A percentile compares a stretch with the other conserved stretches of the same genome.
These are phyloP conservation scores for Chaetogeoica ovagalla DNA, from an alignment of 2,888 invertebrate genomes.

Conservation along the genomic window DNA sequence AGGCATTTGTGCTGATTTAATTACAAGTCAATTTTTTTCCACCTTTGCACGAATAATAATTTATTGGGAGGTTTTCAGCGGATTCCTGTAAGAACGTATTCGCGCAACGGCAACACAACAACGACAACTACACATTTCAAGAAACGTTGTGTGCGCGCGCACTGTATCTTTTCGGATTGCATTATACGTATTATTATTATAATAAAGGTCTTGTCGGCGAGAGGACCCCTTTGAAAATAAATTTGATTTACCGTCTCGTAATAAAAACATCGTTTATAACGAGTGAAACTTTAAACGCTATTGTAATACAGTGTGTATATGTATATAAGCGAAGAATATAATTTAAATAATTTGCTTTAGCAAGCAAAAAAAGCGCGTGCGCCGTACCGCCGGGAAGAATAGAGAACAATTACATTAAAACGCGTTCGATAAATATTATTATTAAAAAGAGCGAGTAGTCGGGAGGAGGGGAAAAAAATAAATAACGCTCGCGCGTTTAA, in stretches of 20 bases:
- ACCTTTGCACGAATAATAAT: too few relatives aligned
- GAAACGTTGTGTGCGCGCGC: not conserved
- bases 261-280: slow-evolving; percentile 37
- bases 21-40: too few relatives aligned
- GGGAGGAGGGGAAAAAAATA: not conserved
- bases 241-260: slow-evolving; percentile 45
- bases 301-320: not conserved
- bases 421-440: slow-evolving; percentile 25
- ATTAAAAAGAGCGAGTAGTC: not conserved
- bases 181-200: not conserved
- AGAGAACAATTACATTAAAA: slow-evolving; percentile 25
- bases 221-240: slow-evolving; percentile 25
- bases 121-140: too few relatives aligned
- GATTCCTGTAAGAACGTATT: too few relatives aligned
- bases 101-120: too few relatives aligned
- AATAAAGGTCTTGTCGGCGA: not conserved
- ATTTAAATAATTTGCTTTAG: slow-evolving; percentile 32
- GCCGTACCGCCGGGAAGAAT: not conserved
- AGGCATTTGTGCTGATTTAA: too few relatives aligned
- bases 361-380: not conserved
- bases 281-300: slow-evolving; percentile 17
- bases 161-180: slow-evolving; percentile 15
- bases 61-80: too few relatives aligned
- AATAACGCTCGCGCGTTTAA: not conserved
- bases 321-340: slow-evolving; percentile 8